phyloP scores from a whole-genome alignment of 2,113 vertebrate species.

The Leiothrix lutea region DNA sequence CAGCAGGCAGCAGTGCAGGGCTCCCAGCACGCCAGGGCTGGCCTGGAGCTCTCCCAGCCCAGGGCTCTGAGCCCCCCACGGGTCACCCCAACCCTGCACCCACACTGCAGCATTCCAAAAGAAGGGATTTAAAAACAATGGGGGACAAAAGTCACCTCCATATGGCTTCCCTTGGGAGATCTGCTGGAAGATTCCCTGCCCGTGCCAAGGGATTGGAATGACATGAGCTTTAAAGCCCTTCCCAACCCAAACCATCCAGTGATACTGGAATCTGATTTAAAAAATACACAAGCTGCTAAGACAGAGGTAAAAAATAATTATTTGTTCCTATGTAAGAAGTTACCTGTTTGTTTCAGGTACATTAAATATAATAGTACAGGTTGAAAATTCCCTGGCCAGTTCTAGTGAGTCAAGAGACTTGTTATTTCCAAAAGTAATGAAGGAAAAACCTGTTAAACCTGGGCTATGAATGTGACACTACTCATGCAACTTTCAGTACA shows the following conservation, averaged over 20 bases:
- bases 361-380: fast-evolving
- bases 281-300: background rate
- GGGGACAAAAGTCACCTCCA: background rate
- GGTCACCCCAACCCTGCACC: background rate
- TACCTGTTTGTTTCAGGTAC: background rate
- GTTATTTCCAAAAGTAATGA: background rate
- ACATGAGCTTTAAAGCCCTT: background rate
- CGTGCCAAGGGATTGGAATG: background rate
- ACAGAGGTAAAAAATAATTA: background rate
- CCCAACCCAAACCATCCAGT: background rate
- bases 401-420: background rate
- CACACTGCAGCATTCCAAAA: background rate
- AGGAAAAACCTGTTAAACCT: background rate
- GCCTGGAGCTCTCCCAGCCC: background rate
- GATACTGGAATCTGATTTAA: background rate
- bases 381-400: background rate
- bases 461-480: background rate
- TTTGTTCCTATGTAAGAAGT: background rate
- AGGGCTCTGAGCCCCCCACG: background rate
- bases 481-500: background rate
- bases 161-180: background rate
- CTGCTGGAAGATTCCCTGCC: background rate
- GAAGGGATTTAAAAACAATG: fast-evolving
- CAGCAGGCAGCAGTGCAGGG: conserved; percentile 1
- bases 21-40: background rate